phyloP scores from a whole-genome alignment of 2,113 vertebrate genomes.

The Bujurquina vittata region DNA sequence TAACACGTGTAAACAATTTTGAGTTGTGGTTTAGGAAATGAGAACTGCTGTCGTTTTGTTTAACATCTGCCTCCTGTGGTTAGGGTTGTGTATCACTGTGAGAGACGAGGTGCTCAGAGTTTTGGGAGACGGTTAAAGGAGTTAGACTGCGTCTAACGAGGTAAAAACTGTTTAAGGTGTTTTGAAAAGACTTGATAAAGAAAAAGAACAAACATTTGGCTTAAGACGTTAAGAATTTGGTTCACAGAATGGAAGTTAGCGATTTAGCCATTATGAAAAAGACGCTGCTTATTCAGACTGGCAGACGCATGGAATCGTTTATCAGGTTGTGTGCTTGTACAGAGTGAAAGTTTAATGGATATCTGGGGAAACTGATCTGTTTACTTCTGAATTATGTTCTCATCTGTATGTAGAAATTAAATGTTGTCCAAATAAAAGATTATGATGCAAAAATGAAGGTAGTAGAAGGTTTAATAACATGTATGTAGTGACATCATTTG shows the following conservation, averaged over 20 bases:
- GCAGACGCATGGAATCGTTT: background rate
- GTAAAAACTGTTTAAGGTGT: too few relatives aligned
- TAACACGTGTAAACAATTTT: background rate
- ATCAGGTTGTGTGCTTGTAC: background rate
- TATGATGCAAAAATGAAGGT: too few relatives aligned
- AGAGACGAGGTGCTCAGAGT: background rate
- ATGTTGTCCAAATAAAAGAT: background rate
- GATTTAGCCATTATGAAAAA: background rate
- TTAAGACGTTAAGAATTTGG: background rate
- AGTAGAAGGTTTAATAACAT: background rate
- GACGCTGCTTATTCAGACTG: background rate
- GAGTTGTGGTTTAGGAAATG: background rate
- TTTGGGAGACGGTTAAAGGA: background rate
- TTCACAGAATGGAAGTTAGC: background rate
- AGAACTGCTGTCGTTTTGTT: background rate
- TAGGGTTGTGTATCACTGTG: background rate
- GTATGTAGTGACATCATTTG: background rate
- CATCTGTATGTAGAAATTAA: background rate
- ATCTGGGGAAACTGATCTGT: background rate
- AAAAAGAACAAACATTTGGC: too few relatives aligned
- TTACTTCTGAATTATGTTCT: background rate
- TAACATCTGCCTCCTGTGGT: background rate
- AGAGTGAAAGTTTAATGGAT: background rate
- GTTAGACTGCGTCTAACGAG: background rate
- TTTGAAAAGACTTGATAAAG: too few relatives aligned